These are phyloP conservation scores for Eulemur rubriventer DNA, from an alignment of 2,797 vertebrate species.

Conservation along the genomic window DNA sequence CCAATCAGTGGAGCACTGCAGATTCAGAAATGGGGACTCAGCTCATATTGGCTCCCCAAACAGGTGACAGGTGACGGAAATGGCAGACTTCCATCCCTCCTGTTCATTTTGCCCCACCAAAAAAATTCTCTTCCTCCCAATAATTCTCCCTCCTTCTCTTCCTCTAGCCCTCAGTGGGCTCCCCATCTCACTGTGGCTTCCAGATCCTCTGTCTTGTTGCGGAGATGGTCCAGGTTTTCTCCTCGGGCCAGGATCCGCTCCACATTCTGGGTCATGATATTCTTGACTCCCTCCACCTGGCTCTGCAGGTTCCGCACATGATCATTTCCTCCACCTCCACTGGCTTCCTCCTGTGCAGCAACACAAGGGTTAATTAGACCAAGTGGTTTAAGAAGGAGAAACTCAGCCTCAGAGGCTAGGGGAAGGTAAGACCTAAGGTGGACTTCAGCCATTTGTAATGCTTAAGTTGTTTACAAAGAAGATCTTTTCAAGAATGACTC, in stretches of 20 bases:
- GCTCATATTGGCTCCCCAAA: neutral
- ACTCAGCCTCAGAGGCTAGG: neutral
- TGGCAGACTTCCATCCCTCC: neutral
- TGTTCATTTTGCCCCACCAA: neutral
- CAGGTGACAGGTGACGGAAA: neutral
- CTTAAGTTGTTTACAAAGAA: conserved; percentile 34
- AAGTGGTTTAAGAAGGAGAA: neutral
- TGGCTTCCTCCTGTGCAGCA: conserved; percentile 67
- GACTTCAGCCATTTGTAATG: neutral
- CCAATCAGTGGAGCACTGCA: neutral
- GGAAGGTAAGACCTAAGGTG: neutral
- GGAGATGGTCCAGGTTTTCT: conserved; percentile 94
- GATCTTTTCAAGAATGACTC: neutral
- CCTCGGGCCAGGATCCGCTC: conserved; percentile 95
- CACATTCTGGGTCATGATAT: conserved; percentile 95
- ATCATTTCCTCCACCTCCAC: conserved; percentile 70
- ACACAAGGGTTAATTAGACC: conserved; percentile 25
- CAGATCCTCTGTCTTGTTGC: conserved; percentile 94
- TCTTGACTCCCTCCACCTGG: conserved; percentile 94
- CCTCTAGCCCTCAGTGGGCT: neutral
- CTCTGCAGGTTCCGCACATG: conserved; percentile 87
- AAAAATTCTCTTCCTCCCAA: neutral
- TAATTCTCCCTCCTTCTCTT: neutral
- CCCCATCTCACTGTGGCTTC: conserved; percentile 91
- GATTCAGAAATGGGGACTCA: neutral